Evolutionary conservation across 30 jellyfish, hydroid and myxozoan species (phyloP), one percentile per base, ranked within the genome.

Genomic region (Turritopsis rubra): DNA sequence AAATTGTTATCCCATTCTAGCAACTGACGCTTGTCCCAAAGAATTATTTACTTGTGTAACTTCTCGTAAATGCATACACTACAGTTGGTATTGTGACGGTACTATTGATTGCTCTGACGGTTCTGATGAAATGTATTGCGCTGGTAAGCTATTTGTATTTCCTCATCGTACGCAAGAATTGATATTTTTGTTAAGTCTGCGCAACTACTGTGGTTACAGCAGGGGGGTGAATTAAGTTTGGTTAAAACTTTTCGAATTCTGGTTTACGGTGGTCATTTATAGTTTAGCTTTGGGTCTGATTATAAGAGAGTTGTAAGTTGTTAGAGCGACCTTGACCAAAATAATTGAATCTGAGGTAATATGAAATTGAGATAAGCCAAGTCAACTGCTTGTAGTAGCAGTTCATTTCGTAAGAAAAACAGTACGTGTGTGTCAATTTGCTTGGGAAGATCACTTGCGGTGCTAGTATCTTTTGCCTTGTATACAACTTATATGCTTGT

Each of bases 71-170:
- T 93, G 99, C 87, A 86, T 93, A 41, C 85, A 83, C 21, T 41
- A 82, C 22, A 65, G 72, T 24, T 85, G 83, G 75, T 65, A 79
- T 23, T 93, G 99, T 82, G 91, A 93, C 79, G 83, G 89, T 13
- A 75, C 77, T 22, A 79, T 80, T 75, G 99, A 93, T 74, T 93
- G 99, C 66, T 96, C 88, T 19, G 99, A 88, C 52, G 31, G 65
- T 52, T 88, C 96, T 9, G 91, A 85, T 77, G 91, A 85, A 78
- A 60, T 18, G 21, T 53, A 41, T 18, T 71, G 87, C 52, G 16
- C 70, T 13, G 7, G 89, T 82, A 21, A 26, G 89, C 19, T 28
- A 13, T 19, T 26, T 21, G 13, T 81, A 54, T 54, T 81, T 24
- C 21, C 25, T 60, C 73, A 21, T 60, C 73, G 21, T 60, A 18